Conservation (phyloP, 2,797 vertebrate species). For the Neosalanx taihuensis region DNA sequence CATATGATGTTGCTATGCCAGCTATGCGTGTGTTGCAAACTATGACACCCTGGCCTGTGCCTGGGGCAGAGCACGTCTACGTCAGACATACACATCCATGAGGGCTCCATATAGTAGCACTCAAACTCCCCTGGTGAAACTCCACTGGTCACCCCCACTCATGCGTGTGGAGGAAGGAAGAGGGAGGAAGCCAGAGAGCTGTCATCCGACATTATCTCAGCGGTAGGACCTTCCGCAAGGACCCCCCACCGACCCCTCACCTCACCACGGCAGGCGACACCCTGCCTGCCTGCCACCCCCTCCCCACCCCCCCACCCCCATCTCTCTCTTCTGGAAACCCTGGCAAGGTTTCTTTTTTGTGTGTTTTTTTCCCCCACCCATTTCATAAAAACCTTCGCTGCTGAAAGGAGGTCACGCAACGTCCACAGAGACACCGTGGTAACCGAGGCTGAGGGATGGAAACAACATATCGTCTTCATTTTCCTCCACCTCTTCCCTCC, state of each 20-base stretch:
- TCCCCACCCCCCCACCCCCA: neutral
- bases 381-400: constrained; percentile 54
- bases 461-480: constrained; percentile 19
- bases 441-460: neutral
- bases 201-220: constrained; percentile 68
- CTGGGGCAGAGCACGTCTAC: neutral
- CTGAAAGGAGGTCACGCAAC: constrained; percentile 55
- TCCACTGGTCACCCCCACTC: constrained; percentile 40
- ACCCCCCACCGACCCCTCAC: constrained; percentile 28
- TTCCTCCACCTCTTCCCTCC: constrained; percentile 4
- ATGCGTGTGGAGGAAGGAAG: constrained; percentile 58
- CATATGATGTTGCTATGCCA: constrained; percentile 11
- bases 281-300: neutral
- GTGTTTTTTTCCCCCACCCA: constrained; percentile 11
- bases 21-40: neutral
- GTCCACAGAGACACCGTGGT: constrained; percentile 28
- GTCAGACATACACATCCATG: neutral
- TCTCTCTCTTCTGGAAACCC: neutral
- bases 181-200: constrained; percentile 59
- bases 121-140: constrained; percentile 30
- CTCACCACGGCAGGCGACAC: constrained; percentile 1
- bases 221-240: constrained; percentile 43
- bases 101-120: constrained; percentile 17
- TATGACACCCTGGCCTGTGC: too few relatives aligned
- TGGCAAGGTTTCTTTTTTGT: neutral